Evolutionary conservation across 2,888 invertebrate species (phyloP).

Genomic region (Erannis defoliaria): DNA sequence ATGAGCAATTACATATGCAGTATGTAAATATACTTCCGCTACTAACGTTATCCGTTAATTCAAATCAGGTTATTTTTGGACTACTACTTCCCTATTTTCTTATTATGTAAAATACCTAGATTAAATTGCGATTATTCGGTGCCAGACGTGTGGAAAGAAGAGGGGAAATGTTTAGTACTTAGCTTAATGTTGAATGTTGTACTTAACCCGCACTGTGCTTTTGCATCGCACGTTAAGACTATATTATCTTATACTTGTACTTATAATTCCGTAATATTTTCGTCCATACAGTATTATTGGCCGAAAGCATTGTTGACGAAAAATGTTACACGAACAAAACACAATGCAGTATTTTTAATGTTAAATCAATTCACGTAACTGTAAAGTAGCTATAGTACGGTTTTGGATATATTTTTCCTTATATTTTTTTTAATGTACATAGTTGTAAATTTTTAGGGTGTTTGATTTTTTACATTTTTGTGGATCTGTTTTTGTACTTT

Average conservation of each 20-base stretch:
- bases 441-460: slow-evolving; percentile 82
- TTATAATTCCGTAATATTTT: slow-evolving; percentile 60
- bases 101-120: slow-evolving; percentile 18
- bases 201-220: slow-evolving; percentile 76
- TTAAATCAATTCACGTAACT: slow-evolving; percentile 66
- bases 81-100: slow-evolving; percentile 30
- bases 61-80: slow-evolving; percentile 39
- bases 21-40: not conserved
- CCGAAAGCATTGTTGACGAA: slow-evolving; percentile 53
- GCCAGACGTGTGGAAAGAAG: slow-evolving; percentile 41
- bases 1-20: too few species aligned
- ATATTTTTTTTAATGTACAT: slow-evolving; percentile 76
- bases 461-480: slow-evolving; percentile 64
- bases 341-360: slow-evolving; percentile 78
- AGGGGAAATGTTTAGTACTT: slow-evolving; percentile 35
- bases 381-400: slow-evolving; percentile 56
- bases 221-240: slow-evolving; percentile 66
- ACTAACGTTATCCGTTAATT: slow-evolving; percentile 38
- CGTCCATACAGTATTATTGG: slow-evolving; percentile 74
- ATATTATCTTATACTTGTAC: slow-evolving; percentile 46
- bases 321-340: slow-evolving; percentile 59
- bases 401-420: slow-evolving; percentile 75
- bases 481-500: slow-evolving; percentile 75
- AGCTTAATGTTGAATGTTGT: slow-evolving; percentile 56
- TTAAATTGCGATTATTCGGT: slow-evolving; percentile 29